Percentiles rank a stretch among this genome's conserved stretches.
Evolutionary conservation across 35 echinoderm and acorn worm species (phyloP).

Genomic region (Ptychodera flava): DNA sequence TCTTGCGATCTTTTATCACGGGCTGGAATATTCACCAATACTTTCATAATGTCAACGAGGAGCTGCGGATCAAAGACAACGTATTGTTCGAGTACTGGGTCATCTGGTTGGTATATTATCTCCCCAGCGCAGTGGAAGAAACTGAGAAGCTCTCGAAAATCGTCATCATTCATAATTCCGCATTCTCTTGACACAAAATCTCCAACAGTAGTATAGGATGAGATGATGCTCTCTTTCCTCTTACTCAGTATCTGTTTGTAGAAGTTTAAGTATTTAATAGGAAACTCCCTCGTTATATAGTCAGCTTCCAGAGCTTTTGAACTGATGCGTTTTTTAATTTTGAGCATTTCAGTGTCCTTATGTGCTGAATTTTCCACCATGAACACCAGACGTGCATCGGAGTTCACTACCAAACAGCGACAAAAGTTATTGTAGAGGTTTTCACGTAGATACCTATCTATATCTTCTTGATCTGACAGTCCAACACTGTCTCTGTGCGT

Average conservation of each 20-base stretch:
- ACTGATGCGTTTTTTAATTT: slow-evolving; percentile 4
- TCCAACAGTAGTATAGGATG: not conserved
- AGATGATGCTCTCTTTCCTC: not conserved
- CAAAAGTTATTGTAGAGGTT: not conserved
- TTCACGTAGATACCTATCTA: not conserved
- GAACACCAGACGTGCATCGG: slow-evolving; percentile 4
- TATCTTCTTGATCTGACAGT: no score
- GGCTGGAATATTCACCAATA: slow-evolving; percentile 5
- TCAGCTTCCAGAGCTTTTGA: not conserved
- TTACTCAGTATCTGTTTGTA: not conserved
- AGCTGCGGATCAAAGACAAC: slow-evolving; percentile 29
- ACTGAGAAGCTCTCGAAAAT: slow-evolving; percentile 9
- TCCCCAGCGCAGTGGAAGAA: slow-evolving; percentile 26
- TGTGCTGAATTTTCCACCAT: slow-evolving; percentile 15
- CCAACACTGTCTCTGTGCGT: slow-evolving; percentile 11
- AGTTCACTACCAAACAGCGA: not conserved
- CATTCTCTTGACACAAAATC: slow-evolving; percentile 5
- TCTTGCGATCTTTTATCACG: not conserved
- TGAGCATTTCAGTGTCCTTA: not conserved
- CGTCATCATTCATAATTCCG: not conserved
- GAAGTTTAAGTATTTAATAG: slow-evolving; percentile 25
- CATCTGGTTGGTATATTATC: slow-evolving; percentile 16
- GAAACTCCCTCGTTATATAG: slow-evolving; percentile 11
- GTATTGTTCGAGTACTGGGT: slow-evolving; percentile 7
- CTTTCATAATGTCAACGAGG: slow-evolving; percentile 30